A percentile compares a stretch with the other conserved stretches of the same genome.
Conservation (phyloP, 2,113 vertebrate genomes). For the Urocynchramus pylzowi region DNA sequence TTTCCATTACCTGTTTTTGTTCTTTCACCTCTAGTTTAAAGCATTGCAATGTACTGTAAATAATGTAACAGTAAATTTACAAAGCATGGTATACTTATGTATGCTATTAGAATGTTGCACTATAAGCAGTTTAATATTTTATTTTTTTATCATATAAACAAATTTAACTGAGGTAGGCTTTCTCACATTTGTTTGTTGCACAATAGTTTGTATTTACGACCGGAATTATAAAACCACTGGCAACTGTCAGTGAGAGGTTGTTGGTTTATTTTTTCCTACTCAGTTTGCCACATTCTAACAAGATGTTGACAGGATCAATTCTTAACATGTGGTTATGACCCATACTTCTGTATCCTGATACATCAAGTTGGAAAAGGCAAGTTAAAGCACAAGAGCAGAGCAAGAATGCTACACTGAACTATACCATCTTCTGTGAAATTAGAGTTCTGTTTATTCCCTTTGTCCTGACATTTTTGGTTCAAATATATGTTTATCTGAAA, state of each 20-base stretch:
- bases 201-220: constrained; percentile 29
- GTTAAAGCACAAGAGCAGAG: neutral
- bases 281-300: neutral
- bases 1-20: constrained; percentile 22
- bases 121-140: constrained; percentile 60
- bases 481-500: neutral
- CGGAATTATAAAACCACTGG: constrained; percentile 24
- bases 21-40: constrained; percentile 14
- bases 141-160: constrained; percentile 61
- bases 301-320: neutral
- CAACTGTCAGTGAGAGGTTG: neutral
- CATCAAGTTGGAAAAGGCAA: neutral
- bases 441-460: neutral
- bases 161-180: constrained; percentile 23
- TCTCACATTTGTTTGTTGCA: constrained; percentile 29
- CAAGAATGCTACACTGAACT: neutral
- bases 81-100: constrained; percentile 63
- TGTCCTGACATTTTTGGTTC: neutral
- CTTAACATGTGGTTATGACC: neutral
- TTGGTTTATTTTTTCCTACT: neutral
- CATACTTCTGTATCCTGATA: neutral
- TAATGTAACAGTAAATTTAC: constrained; percentile 13
- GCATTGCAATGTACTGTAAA: constrained; percentile 45
- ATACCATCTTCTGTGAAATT: neutral
- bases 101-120: constrained; percentile 57